Base-by-base conservation (phyloP, 2,888 invertebrate genomes). In the Ochropacha duplaris region DNA sequence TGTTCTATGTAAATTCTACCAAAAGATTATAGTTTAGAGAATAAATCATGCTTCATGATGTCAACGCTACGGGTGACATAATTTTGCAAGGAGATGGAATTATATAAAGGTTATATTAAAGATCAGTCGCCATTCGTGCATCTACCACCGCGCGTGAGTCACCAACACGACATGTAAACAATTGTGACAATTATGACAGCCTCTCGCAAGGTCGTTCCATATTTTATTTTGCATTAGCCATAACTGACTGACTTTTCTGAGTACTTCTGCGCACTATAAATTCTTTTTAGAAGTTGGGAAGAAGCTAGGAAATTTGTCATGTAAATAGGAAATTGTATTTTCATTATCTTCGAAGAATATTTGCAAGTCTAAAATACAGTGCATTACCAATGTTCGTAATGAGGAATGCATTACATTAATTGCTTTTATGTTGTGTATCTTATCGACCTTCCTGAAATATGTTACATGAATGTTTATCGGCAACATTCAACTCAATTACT, bases 111-210 rank as follows among this genome's bases (percentile, higher is more conserved):
- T 22, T 22, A 50, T 4, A 50, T 14, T 24, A n/a, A 50, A 50
- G 50, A 50, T 26, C n/a, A 26, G 26, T 50, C 50, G 22, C 50
- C 24, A 28, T 51, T 51, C 28, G 16, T 26, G 50, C 50, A 51
- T 51, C 28, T 51, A 51, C 16, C 50, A 28, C 8, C 16, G 24
- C 50, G 16, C 50, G 16, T 51, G 50, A 51, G 16, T 51, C 50
- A 51, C 28, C 44, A 9, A 51, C 16, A 16, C 26, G 50, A 28
- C 24, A 9, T 51, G 26, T 28, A 51, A n/a, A 51, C 44, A 19
- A 19, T 44, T 44, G 19, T 19, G 44, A 44, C 44, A 6, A 44
- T 44, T 44, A 44, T 19, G 44, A 19, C 14, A 19, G 8, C 16
- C 44, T 19, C 9, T 19, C 44, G n/a, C 44, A 44, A 44, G 44